A percentile compares a stretch with the other conserved stretches of the same genome.
phyloP scores from a whole-genome alignment of 1,140 invertebrate genomes.

The Battus philenor region DNA sequence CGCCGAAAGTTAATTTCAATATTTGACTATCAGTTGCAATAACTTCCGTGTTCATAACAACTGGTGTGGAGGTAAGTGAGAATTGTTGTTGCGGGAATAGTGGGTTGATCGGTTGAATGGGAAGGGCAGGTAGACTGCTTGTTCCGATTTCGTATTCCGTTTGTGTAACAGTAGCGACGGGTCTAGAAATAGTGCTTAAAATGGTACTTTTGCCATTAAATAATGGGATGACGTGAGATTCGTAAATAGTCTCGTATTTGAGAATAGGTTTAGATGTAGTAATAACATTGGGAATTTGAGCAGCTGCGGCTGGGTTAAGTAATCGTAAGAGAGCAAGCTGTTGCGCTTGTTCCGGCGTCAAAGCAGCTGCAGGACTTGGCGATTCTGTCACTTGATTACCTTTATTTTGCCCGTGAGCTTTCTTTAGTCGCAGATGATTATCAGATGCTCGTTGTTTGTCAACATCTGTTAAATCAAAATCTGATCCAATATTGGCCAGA shows the following conservation, averaged over 20 bases:
- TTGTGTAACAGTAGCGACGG: constrained; percentile 84
- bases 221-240: constrained; percentile 87
- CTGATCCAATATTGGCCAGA: constrained; percentile 80
- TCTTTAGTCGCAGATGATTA: constrained; percentile 77
- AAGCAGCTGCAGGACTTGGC: constrained; percentile 60
- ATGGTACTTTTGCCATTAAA: constrained; percentile 84
- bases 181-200: constrained; percentile 85
- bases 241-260: constrained; percentile 86
- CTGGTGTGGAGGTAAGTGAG: constrained; percentile 86
- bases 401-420: constrained; percentile 76
- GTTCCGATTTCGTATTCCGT: constrained; percentile 86
- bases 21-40: constrained; percentile 89
- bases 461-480: constrained; percentile 82
- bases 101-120: constrained; percentile 71
- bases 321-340: constrained; percentile 83
- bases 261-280: constrained; percentile 86
- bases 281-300: constrained; percentile 80
- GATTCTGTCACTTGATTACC: constrained; percentile 68
- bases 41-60: constrained; percentile 86
- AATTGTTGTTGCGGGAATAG: constrained; percentile 81
- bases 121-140: constrained; percentile 79
- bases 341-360: constrained; percentile 84
- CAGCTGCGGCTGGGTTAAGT: constrained; percentile 81
- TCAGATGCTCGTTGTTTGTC: constrained; percentile 78
- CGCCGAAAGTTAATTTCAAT: constrained; percentile 90